Conservation (phyloP, 2,797 vertebrate genomes). For the Stomatorhinus walkeri region DNA sequence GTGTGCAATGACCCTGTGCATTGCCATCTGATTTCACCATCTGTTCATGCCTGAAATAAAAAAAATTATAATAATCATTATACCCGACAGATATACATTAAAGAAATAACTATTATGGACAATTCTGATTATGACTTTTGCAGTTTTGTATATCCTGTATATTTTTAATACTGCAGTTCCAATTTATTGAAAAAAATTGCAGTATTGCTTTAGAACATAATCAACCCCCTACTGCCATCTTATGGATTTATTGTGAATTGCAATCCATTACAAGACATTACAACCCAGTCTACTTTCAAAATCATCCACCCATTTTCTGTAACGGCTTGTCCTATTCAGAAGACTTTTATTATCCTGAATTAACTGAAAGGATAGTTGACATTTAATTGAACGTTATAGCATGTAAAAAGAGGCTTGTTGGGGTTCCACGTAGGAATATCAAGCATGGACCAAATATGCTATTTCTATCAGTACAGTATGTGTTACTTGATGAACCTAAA, state of each 20-base stretch:
- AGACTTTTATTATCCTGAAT: neutral
- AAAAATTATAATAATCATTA: neutral
- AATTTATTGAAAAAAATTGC: neutral
- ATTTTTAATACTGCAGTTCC: neutral
- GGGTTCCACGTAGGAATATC: neutral
- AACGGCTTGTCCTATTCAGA: neutral
- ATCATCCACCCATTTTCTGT: neutral
- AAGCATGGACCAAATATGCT: neutral
- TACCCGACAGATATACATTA: neutral
- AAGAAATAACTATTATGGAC: constrained; percentile 10
- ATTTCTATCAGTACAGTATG: neutral
- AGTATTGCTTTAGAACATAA: neutral
- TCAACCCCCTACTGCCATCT: constrained; percentile 24
- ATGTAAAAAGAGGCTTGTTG: neutral
- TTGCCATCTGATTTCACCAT: constrained; percentile 11
- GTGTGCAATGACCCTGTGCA: constrained; percentile 8
- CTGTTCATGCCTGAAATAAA: neutral
- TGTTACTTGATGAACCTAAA: neutral
- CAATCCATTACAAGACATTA: constrained; percentile 3
- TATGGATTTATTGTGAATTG: constrained; percentile 20
- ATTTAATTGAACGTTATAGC: neutral
- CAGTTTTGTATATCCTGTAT: constrained; percentile 1
- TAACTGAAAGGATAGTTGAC: neutral
- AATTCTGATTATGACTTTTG: constrained; percentile 2
- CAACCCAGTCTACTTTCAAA: neutral